Base-by-base conservation (phyloP, 2,888 invertebrate genomes). In the Amiota minor region DNA sequence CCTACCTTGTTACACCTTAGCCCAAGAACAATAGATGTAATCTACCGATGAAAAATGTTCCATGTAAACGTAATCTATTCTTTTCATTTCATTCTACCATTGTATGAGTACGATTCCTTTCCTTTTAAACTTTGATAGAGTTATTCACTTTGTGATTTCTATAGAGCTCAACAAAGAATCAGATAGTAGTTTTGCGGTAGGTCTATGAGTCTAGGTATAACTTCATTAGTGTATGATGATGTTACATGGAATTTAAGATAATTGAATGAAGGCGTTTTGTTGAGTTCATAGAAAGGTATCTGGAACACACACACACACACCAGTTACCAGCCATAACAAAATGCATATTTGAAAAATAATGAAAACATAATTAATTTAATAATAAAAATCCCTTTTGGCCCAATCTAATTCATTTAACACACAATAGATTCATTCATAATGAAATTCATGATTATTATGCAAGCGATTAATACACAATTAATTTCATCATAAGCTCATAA, bases 401-500 rank as follows among this genome's bases (percentile, higher is more conserved):
- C 35, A 35, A 35, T 35, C 35, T 35, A 35, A 35, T 35, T 59
- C 59, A 59, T 20, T 20, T 20, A 18, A 20, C 20, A 9, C 20
- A 18, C 53, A 53, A 11, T 53, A 20, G 23, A 68, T 68, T 68
- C 67, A 68, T 16, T 53, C 53, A 50, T 68, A 68, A 68, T 68
- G 53, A 47, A 47, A 50, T 68, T 68, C 50, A 68, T 50, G 67
- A 18, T 23, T 46, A 68, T 68, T 68, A 68, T 68, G 67, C 18
- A 56, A 74, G 64, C 75, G 72, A 75, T 76, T 76, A 68, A 68
- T 68, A 68, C 50, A 68, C 67, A 68, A 68, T 68, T 68, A 68
- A 68, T 53, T 68, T 46, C 35, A 53, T 46, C 35, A 53, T 53
- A 68, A 68, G 67, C 67, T 53, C 67, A 50, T 68, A 68, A 53